These are phyloP conservation scores for Aratinga solstitialis DNA, from an alignment of 2,797 vertebrate species.

Conservation along the genomic window DNA sequence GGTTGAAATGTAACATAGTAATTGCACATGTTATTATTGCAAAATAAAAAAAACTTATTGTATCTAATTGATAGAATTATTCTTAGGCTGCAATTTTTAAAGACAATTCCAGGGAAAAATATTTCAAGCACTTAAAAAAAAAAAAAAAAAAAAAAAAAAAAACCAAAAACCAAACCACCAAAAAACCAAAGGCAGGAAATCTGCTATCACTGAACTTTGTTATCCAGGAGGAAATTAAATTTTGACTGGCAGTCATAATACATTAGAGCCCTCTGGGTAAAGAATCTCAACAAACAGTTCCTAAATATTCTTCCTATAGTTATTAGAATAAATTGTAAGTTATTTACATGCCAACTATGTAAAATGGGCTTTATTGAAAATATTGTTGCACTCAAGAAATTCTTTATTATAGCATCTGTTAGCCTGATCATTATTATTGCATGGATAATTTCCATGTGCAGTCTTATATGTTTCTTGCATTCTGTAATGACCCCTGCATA, in stretches of 20 bases:
- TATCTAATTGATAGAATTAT: not conserved
- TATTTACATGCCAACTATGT: not conserved
- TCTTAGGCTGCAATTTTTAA: not conserved
- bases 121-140: not conserved
- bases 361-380: not conserved
- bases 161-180: not conserved
- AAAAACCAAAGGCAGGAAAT: not conserved
- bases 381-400: not conserved
- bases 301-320: not conserved
- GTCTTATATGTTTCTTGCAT: not conserved
- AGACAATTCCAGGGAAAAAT: not conserved
- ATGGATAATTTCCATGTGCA: not conserved
- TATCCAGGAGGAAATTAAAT: not conserved
- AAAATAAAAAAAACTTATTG: not conserved
- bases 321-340: not conserved
- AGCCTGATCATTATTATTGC: not conserved
- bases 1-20: not conserved
- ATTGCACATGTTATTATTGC: not conserved
- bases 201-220: not conserved
- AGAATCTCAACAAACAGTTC: not conserved
- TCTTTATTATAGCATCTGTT: not conserved
- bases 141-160: not conserved
- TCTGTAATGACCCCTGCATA: not conserved
- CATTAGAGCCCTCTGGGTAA: not conserved
- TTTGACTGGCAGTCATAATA: not conserved